Percentiles rank a stretch among this genome's conserved stretches.
Conservation (phyloP, 2,113 vertebrate genomes). For the Coptodon rendalli region DNA sequence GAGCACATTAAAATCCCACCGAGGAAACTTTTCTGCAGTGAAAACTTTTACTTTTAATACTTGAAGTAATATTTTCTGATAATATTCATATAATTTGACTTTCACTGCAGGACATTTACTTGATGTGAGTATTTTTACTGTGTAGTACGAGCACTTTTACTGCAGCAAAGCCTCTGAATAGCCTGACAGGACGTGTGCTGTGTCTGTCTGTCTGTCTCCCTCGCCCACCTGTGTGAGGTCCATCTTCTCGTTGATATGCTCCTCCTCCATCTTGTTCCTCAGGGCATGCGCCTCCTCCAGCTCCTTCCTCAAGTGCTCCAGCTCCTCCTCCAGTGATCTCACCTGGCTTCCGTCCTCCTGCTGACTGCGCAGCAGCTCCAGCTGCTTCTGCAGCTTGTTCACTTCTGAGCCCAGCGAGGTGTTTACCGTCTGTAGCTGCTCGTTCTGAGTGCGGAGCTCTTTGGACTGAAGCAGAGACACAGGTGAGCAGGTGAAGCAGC, state of each 20-base stretch:
- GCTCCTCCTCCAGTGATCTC: conserved; percentile 77
- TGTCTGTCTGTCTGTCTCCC: neutral
- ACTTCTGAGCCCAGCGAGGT: conserved; percentile 69
- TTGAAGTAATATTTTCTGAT: neutral
- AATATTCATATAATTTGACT: neutral
- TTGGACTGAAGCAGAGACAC: conserved; percentile 71
- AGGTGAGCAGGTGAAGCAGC: neutral
- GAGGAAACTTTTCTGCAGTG: neutral
- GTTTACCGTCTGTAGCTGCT: conserved; percentile 69
- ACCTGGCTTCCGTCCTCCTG: conserved; percentile 55
- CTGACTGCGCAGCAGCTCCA: conserved; percentile 66
- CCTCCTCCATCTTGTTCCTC: conserved; percentile 76
- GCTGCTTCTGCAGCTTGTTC: conserved; percentile 81
- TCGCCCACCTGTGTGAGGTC: conserved; percentile 72
- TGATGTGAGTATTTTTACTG: neutral
- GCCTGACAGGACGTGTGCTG: neutral
- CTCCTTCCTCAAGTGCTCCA: conserved; percentile 71
- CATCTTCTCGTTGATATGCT: conserved; percentile 75
- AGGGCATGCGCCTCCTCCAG: conserved; percentile 71
- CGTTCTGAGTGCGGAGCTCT: conserved; percentile 74
- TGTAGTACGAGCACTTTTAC: neutral
- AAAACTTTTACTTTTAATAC: neutral
- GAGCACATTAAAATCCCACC: neutral
- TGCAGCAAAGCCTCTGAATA: neutral
- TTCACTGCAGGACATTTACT: neutral